A percentile compares a stretch with the other conserved stretches of the same genome.
These are phyloP conservation scores for Stenichneumon culpator DNA, from an alignment of 2,888 invertebrate species.

Conservation along the genomic window DNA sequence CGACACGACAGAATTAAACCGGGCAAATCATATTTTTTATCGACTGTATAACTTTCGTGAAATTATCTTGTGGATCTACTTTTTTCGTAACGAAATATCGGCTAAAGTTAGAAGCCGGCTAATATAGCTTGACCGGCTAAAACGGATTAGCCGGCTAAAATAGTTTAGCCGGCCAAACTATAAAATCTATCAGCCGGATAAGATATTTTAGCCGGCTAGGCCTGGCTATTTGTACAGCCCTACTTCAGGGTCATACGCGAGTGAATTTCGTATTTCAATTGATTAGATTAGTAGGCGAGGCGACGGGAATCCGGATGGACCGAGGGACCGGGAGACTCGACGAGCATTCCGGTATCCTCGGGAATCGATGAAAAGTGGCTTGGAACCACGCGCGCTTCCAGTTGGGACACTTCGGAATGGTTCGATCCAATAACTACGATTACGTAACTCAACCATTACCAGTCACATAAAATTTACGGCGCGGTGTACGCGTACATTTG, in stretches of 20 bases:
- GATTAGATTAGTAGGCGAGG: slow-evolving; percentile 52
- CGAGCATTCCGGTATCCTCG: slow-evolving; percentile 1
- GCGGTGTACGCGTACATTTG: too few species aligned
- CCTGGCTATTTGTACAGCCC: too few species aligned
- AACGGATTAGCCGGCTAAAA: too few species aligned
- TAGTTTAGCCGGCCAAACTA: too few species aligned
- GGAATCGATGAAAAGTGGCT: slow-evolving; percentile 31
- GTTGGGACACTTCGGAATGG: neutral
- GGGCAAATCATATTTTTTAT: neutral
- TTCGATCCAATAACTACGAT: neutral
- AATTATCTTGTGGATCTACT: neutral
- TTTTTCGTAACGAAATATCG: too few species aligned
- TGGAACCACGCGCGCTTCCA: neutral
- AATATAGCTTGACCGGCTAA: too few species aligned
- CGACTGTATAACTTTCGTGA: neutral
- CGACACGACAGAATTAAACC: neutral
- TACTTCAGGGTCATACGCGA: too few species aligned
- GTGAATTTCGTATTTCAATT: slow-evolving; percentile 51
- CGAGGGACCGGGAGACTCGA: slow-evolving; percentile 34
- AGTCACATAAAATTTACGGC: too few species aligned
- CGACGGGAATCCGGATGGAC: neutral
- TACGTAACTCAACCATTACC: too few species aligned
- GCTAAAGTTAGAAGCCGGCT: too few species aligned
- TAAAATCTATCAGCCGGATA: too few species aligned
- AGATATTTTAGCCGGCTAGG: too few species aligned